These are phyloP conservation scores for Neodiprion fabricii DNA, from an alignment of 1,140 invertebrate genomes.

Conservation along the genomic window DNA sequence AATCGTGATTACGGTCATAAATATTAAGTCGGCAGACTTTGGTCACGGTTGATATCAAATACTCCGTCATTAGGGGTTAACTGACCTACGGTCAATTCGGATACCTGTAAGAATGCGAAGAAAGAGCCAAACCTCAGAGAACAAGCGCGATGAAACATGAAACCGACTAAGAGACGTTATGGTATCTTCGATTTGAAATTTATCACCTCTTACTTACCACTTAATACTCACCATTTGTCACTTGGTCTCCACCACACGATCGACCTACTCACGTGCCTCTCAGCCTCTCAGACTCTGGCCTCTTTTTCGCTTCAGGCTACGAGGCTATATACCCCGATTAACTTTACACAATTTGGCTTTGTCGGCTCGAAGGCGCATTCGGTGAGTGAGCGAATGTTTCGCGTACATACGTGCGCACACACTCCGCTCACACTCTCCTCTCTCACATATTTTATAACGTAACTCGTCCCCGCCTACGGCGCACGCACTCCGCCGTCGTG, in stretches of 20 bases:
- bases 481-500: too few species aligned
- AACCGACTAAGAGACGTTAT: not conserved
- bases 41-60: too few species aligned
- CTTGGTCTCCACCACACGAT: not conserved
- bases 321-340: not conserved
- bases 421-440: not conserved
- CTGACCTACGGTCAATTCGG: too few species aligned
- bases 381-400: too few species aligned
- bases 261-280: not conserved
- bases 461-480: too few species aligned
- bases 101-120: too few species aligned
- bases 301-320: not conserved
- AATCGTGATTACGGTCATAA: too few species aligned
- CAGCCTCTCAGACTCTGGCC: not conserved
- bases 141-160: too few species aligned
- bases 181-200: not conserved
- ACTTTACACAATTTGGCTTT: not conserved
- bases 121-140: too few species aligned
- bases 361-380: not conserved
- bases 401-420: not conserved
- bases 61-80: too few species aligned
- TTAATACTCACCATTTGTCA: slow-evolving; percentile 1
- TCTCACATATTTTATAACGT: not conserved
- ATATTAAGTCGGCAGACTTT: too few species aligned
- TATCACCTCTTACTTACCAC: not conserved